phyloP scores from a whole-genome alignment of 53 echinoderm and acorn worm species.

The Temnopleurus reevesii region DNA sequence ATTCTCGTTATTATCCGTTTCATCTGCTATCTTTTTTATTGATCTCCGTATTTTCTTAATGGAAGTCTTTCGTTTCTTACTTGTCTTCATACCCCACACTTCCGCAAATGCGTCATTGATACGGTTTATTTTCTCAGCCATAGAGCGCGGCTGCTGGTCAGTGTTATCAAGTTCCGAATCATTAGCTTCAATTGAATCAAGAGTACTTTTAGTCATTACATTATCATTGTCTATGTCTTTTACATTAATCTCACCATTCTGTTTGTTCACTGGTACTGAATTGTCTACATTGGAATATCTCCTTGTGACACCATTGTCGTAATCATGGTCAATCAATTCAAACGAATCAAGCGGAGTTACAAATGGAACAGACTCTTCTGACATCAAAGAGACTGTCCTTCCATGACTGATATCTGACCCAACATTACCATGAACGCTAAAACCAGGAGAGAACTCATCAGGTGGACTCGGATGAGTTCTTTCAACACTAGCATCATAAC shows the following conservation, averaged over 20 bases:
- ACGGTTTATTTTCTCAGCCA: constrained; percentile 43
- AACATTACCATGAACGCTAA: background rate
- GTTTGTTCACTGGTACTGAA: background rate
- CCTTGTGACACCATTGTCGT: background rate
- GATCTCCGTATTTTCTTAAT: constrained; percentile 31
- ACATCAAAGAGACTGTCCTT: constrained; percentile 2
- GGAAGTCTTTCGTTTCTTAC: background rate
- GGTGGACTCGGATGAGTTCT: background rate
- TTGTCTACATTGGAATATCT: background rate
- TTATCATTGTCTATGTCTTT: background rate
- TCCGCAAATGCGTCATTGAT: constrained; percentile 16
- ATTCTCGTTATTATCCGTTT: background rate
- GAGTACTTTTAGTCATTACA: background rate
- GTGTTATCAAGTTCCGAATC: background rate
- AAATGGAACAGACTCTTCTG: constrained; percentile 41
- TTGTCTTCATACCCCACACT: background rate
- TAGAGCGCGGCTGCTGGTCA: constrained; percentile 19
- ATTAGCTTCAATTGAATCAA: background rate
- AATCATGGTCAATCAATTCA: background rate
- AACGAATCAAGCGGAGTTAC: constrained; percentile 24
- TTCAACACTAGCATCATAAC: background rate
- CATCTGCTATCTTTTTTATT: background rate
- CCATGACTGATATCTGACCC: background rate
- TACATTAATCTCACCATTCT: constrained; percentile 33
- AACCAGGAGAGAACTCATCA: background rate